phyloP scores from a whole-genome alignment of 2,113 vertebrate species.

The Pteronura brasiliensis region DNA sequence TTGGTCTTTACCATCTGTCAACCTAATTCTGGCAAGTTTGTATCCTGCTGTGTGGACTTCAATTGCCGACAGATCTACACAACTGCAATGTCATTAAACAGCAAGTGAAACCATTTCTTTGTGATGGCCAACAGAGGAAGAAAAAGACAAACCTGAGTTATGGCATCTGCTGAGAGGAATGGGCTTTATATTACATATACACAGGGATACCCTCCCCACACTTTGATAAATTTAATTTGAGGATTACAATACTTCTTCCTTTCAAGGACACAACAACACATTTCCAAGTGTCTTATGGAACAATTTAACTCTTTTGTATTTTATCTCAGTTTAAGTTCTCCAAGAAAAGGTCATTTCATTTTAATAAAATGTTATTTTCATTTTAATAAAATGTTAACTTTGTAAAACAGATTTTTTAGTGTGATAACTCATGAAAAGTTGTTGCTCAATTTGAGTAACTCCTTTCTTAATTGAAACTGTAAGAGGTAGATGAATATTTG shows the following conservation, averaged over 20 bases:
- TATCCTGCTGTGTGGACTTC: conserved; percentile 37
- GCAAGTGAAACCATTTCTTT: conserved; percentile 40
- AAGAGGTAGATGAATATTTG: not conserved
- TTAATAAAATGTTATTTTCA: not conserved
- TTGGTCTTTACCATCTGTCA: conserved; percentile 66
- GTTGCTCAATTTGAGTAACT: not conserved
- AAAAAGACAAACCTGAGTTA: not conserved
- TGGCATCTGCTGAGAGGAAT: not conserved
- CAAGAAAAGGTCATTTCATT: not conserved
- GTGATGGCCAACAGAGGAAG: not conserved
- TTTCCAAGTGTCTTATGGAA: not conserved
- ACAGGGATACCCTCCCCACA: not conserved
- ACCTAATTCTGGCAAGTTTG: conserved; percentile 54
- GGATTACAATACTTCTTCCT: not conserved
- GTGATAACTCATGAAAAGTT: not conserved
- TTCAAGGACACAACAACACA: not conserved
- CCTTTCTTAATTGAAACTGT: not conserved
- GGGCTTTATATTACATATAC: not conserved
- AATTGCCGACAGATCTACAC: conserved; percentile 53
- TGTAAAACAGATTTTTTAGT: not conserved
- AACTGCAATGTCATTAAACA: conserved; percentile 38
- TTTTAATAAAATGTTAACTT: not conserved
- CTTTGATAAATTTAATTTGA: not conserved
- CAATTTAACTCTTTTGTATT: not conserved
- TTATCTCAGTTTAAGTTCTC: not conserved